Base-by-base conservation (phyloP, 2,797 vertebrate species). In the Onychomys arenicola region DNA sequence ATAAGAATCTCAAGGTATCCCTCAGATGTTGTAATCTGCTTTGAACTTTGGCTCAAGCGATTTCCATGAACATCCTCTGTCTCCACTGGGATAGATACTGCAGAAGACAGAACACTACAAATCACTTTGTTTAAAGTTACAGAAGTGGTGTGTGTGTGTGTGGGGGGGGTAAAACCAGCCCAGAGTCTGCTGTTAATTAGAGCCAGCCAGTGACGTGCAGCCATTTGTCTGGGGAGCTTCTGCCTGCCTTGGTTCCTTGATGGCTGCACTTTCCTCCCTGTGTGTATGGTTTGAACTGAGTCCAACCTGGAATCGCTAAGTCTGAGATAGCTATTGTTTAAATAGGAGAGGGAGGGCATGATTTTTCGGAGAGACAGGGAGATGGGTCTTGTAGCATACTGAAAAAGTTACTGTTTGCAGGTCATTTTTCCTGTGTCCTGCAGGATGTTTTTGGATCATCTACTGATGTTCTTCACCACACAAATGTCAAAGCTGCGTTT, bases 251-350 rank as follows among this genome's bases (percentile, higher is more conserved):
- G 94, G 95, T 95, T 91, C 90, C 95, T 97, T 93, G 97, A 98
- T 98, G 98, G 98, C 98, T 98, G 98, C 92, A 97, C 98, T 97
- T 98, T 98, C 98, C 91, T 98, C 97, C 96, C 96, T 98, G 97
- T 97, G 97, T 96, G 92, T 89, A 96, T 2, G 94, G 97, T 98
- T 96, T 98, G 98, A 98, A 98, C 98, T 98, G 14, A 0, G 75
- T 98, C 98, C 98, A 98, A 57, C 6, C 93, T 86, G 91, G 96
- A 96, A 95, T 98, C 97, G 1, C 73, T 97, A 97, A 98, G 98
- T 97, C 98, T 98, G 95, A 90, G 96, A 93, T 97, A 98, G 94
- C 91, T 82, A 92, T 69, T 85, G 95, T 96, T 97, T 95, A 96
- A 98, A 96, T 69, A 87, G 0, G 32, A 86, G 84, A 57, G 88